Conservation (phyloP, 2,888 invertebrate genomes). For the Scaptomyza reducta region DNA sequence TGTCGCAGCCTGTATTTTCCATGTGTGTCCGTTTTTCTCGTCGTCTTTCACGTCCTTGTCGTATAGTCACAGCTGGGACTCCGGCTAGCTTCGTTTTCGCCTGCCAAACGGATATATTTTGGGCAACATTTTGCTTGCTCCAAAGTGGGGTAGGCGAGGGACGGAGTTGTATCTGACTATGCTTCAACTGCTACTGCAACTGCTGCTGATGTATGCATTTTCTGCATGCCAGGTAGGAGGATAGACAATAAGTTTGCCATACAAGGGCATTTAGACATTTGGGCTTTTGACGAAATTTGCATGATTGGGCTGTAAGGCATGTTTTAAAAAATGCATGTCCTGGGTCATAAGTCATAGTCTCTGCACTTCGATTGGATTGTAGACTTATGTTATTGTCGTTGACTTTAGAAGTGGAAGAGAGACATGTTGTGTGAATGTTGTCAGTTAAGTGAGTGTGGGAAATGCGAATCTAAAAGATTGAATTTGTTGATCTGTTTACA, state of each 20-base stretch:
- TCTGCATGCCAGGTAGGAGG: constrained; percentile 58
- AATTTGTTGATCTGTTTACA: neutral
- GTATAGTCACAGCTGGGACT: constrained; percentile 42
- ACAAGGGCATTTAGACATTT: constrained; percentile 64
- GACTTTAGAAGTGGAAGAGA: neutral
- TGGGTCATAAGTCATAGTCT: constrained; percentile 54
- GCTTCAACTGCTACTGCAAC: constrained; percentile 4
- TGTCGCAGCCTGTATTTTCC: constrained; percentile 53
- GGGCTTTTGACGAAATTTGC: constrained; percentile 49
- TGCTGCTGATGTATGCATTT: constrained; percentile 27
- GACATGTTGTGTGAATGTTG: neutral
- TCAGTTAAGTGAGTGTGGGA: neutral
- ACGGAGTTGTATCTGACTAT: neutral
- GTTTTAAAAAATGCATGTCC: constrained; percentile 43
- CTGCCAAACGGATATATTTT: constrained; percentile 55
- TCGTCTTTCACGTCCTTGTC: constrained; percentile 18
- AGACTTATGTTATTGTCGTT: constrained; percentile 22
- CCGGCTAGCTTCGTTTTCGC: constrained; percentile 50
- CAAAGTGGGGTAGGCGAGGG: neutral
- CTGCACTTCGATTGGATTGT: constrained; percentile 26
- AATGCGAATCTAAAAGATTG: neutral
- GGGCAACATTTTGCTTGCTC: constrained; percentile 21
- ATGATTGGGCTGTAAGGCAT: constrained; percentile 48
- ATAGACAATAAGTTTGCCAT: constrained; percentile 67
- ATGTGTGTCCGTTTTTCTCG: constrained; percentile 46